phyloP scores from a whole-genome alignment of 64 coral and sea anemone species.

The Pocillopora verrucosa region DNA sequence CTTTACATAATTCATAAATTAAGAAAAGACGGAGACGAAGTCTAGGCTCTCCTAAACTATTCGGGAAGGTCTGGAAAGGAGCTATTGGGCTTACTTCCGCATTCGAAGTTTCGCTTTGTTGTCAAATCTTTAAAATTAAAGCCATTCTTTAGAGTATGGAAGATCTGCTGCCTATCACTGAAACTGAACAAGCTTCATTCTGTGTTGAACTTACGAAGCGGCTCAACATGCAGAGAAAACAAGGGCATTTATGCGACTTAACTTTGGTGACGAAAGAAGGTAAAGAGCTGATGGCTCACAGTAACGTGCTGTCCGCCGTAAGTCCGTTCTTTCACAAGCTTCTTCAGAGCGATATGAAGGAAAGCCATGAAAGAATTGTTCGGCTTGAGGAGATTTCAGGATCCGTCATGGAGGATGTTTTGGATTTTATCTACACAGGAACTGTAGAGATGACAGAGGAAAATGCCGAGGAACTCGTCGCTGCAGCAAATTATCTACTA shows the following conservation, averaged over 20 bases:
- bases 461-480: not conserved
- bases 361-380: not conserved
- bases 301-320: not conserved
- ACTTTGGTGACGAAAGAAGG: constrained; percentile 1
- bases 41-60: too few relatives aligned
- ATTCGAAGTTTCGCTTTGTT: too few relatives aligned
- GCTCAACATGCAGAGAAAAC: not conserved
- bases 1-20: too few relatives aligned
- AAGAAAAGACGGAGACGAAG: too few relatives aligned
- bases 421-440: not conserved
- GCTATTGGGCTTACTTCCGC: too few relatives aligned
- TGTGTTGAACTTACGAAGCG: not conserved
- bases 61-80: too few relatives aligned
- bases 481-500: not conserved
- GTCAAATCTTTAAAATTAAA: not conserved
- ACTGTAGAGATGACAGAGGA: not conserved
- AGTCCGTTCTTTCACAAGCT: not conserved
- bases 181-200: not conserved
- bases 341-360: constrained; percentile 3
- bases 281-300: not conserved
- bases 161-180: not conserved
- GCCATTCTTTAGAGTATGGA: not conserved
- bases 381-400: not conserved
- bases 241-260: not conserved
- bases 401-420: not conserved